Evolutionary conservation across 2,888 invertebrate species (phyloP).

Genomic region (Heliconius cydno): DNA sequence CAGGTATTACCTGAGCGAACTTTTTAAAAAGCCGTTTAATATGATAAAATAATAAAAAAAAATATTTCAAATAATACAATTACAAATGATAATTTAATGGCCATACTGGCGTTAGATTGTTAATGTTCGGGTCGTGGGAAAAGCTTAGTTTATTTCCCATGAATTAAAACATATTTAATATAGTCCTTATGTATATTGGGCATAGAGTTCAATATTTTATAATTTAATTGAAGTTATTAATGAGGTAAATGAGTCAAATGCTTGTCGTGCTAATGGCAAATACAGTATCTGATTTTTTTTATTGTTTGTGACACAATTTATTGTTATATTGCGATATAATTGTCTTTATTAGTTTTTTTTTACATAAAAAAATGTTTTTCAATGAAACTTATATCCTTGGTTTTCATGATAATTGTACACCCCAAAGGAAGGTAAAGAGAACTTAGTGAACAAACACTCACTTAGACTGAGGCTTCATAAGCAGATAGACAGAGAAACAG

Average conservation of each 20-base stretch:
- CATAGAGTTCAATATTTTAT: conserved; percentile 20
- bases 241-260: conserved; percentile 39
- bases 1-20: no score
- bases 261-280: conserved; percentile 6
- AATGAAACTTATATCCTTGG: no score
- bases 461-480: no score
- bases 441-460: no score
- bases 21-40: no score
- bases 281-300: not conserved
- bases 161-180: not conserved
- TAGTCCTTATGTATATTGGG: not conserved
- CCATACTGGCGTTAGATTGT: conserved; percentile 30
- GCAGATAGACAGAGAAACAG: no score
- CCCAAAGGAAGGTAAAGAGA: no score
- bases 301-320: conserved; percentile 8
- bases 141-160: conserved; percentile 22
- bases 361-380: no score
- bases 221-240: conserved; percentile 39
- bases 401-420: no score
- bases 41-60: no score
- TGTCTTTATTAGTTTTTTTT: not conserved
- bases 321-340: not conserved
- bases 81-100: conserved; percentile 14
- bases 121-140: conserved; percentile 40
- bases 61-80: not conserved